phyloP scores from a whole-genome alignment of 2,888 invertebrate species.

The Psylliodes chrysocephalus region DNA sequence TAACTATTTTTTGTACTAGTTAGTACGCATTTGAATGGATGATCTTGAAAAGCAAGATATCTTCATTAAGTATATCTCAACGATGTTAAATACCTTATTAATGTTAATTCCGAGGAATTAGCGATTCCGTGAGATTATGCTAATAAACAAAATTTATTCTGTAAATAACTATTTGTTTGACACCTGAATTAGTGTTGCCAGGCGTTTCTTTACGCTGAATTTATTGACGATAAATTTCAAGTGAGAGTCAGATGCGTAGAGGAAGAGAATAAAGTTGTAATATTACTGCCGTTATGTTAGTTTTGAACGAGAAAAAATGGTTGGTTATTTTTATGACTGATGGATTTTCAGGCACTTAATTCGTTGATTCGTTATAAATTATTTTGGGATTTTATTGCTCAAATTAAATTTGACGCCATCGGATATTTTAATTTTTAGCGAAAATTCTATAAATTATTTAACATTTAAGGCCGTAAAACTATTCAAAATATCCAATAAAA shows the following conservation, averaged over 20 bases:
- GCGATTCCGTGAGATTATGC: conserved; percentile 18
- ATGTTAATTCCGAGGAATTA: conserved; percentile 11
- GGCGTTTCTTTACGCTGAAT: conserved; percentile 17
- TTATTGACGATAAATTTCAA: conserved; percentile 16
- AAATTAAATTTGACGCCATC: neutral
- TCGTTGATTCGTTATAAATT: conserved; percentile 3
- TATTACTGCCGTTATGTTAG: conserved; percentile 3
- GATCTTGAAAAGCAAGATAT: neutral
- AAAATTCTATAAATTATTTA: neutral
- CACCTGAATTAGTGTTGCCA: conserved; percentile 16
- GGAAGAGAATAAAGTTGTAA: conserved; percentile 10
- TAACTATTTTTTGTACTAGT: neutral
- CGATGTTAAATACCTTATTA: conserved; percentile 17
- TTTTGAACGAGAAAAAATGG: conserved; percentile 4
- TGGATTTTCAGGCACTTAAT: neutral
- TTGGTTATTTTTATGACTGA: conserved; percentile 4
- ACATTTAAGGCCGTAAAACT: neutral
- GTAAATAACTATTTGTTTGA: conserved; percentile 17
- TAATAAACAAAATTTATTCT: conserved; percentile 17
- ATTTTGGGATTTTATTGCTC: conserved; percentile 7
- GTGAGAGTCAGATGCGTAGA: conserved; percentile 7
- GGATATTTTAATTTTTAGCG: neutral
- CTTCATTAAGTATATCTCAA: conserved; percentile 10
- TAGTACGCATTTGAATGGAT: neutral
- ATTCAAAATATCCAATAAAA: conserved; percentile 5